phyloP scores from a whole-genome alignment of 2,113 vertebrate genomes.

The human (Homo sapiens) region DNA sequence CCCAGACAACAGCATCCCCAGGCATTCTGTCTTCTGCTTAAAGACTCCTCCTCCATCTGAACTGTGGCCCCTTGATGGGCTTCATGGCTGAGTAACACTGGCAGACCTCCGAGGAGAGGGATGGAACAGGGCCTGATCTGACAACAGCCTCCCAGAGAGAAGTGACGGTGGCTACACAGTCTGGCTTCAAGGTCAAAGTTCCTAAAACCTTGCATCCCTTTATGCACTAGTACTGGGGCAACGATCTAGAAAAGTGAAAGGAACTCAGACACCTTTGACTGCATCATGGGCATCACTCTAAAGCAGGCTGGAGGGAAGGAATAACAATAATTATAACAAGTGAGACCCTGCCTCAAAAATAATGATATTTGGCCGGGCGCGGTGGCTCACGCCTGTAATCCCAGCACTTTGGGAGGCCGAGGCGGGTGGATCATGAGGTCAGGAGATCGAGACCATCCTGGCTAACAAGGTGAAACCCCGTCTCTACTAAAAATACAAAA shows the following conservation, averaged over 20 bases:
- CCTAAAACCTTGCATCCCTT: neutral
- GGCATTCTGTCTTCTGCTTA: slow-evolving; percentile 33
- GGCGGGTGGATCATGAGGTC: too few species aligned
- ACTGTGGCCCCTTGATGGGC: neutral
- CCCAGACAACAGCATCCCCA: rapidly evolving
- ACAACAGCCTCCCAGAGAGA: neutral
- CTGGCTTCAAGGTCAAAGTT: slow-evolving; percentile 1
- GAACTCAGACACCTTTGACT: neutral
- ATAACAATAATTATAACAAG: neutral
- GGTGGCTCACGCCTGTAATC: too few species aligned
- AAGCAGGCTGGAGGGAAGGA: neutral
- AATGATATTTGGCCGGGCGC: too few species aligned
- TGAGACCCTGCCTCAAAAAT: too few species aligned
- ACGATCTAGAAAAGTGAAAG: neutral
- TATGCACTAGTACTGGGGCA: neutral
- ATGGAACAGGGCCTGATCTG: neutral
- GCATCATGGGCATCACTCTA: neutral
- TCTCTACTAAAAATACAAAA: too few species aligned
- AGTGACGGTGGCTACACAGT: rapidly evolving
- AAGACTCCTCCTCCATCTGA: slow-evolving; percentile 44
- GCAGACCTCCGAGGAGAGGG: slow-evolving; percentile 47
- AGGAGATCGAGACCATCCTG: too few species aligned
- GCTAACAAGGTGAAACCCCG: too few species aligned
- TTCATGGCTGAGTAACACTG: slow-evolving; percentile 20
- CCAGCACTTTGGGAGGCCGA: too few species aligned